Evolutionary conservation across 2,888 invertebrate species (phyloP), one percentile per base, ranked within the genome.

Genomic region (Stenichneumon culpator): DNA sequence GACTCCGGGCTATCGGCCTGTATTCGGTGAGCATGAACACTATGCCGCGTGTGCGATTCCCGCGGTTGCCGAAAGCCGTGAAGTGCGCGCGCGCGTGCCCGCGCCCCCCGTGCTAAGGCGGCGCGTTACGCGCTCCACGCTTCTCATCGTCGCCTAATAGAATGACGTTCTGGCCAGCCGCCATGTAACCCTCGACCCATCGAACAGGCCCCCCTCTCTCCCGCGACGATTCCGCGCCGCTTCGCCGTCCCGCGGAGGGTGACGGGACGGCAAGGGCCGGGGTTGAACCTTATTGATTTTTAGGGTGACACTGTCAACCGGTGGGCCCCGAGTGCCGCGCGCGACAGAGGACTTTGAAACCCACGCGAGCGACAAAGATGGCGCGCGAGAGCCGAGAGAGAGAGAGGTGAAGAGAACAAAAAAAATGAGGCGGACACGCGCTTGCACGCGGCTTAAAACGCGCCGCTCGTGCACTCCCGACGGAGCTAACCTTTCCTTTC

Each of bases 251-350:
- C n/a, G 70, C n/a, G 50, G 60, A 91, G 93, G 92, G 92, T 93
- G 94, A 93, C 93, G 94, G 93, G 93, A 93, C 93, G 94, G 93
- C 90, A 90, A 91, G 91, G 90, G 91, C 93, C 93, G 94, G 94
- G 94, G 94, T 94, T 94, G 94, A 94, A 94, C 95, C 95, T 95
- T 95, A 95, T 95, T 95, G 95, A 95, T 95, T 95, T 95, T 95
- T 95, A 95, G 95, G 95, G 95, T 95, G 95, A 95, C 95, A 95
- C 95, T 95, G 95, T 95, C 95, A 95, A 95, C 95, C 94, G 94
- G 82, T 79, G 85, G 72, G 70, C 82, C 65, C 94, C 94, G 94
- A 94, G 94, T 93, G 93, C 93, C 92, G 89, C 67, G 72, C 70
- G 52, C 50, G 75, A 36, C 50, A 73, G 57, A 70, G 22, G 14